Evolutionary conservation across 2,797 vertebrate species (phyloP).

Genomic region (Syngnathus rostellatus): DNA sequence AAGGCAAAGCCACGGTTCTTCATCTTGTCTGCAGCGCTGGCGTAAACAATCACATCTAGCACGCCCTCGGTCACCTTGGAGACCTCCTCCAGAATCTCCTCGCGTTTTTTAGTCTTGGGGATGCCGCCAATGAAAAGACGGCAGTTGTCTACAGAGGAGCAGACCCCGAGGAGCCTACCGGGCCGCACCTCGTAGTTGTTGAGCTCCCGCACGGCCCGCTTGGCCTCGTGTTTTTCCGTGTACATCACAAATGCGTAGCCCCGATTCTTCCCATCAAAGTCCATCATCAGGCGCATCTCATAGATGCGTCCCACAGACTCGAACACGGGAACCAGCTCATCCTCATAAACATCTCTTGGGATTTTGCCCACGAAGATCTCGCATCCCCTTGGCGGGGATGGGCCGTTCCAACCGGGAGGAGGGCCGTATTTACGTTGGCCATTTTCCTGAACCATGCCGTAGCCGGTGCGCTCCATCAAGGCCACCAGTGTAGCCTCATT

Average conservation of each 20-base stretch:
- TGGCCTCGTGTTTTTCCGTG: conserved; percentile 91
- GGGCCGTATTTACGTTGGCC: conserved; percentile 96
- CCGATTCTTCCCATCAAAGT: conserved; percentile 96
- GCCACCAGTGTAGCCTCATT: conserved; percentile 84
- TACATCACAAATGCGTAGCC: conserved; percentile 98
- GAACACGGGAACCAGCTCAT: conserved; percentile 94
- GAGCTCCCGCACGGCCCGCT: conserved; percentile 91
- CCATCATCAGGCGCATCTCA: conserved; percentile 99
- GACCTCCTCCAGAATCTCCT: conserved; percentile 97
- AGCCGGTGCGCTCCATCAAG: conserved; percentile 89
- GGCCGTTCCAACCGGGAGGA: conserved; percentile 86
- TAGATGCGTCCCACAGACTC: conserved; percentile 91
- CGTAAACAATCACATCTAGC: conserved; percentile 94
- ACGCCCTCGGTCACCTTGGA: conserved; percentile 97
- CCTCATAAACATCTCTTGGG: conserved; percentile 93
- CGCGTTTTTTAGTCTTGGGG: conserved; percentile 98
- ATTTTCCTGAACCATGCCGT: conserved; percentile 92
- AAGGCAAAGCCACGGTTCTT: conserved; percentile 98
- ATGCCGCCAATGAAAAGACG: conserved; percentile 97
- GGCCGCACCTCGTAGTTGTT: conserved; percentile 97
- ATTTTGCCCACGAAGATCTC: conserved; percentile 99
- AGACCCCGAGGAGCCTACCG: conserved; percentile 89
- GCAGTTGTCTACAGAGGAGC: conserved; percentile 97
- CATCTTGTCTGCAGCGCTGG: conserved; percentile 98
- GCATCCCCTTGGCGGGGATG: conserved; percentile 85